These are phyloP conservation scores for Coregonus suidteri DNA, from an alignment of 2,797 vertebrate species.

Conservation along the genomic window DNA sequence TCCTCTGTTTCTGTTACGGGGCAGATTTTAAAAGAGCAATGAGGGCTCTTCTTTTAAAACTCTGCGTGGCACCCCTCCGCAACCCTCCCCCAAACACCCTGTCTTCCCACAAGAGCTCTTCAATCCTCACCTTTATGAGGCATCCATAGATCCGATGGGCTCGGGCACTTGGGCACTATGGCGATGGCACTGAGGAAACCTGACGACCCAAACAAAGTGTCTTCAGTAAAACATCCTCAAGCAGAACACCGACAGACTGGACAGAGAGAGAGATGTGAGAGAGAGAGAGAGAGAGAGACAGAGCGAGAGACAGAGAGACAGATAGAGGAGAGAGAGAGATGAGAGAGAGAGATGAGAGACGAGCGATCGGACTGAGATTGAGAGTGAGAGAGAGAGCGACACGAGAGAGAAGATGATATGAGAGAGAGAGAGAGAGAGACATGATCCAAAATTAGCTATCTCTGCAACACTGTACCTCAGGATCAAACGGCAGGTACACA, in stretches of 20 bases:
- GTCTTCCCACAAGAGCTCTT: conserved; percentile 66
- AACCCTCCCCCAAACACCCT: conserved; percentile 50
- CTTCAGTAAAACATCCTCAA: conserved; percentile 82
- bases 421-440: conserved; percentile 23
- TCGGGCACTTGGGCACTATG: conserved; percentile 45
- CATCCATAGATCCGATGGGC: conserved; percentile 63
- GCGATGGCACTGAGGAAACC: conserved; percentile 59
- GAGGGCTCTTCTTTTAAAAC: conserved; percentile 66
- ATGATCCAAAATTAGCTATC: conserved; percentile 64
- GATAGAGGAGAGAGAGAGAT: conserved; percentile 30
- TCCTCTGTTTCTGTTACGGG: conserved; percentile 69
- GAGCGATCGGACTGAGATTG: too few species aligned
- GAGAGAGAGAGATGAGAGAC: background rate
- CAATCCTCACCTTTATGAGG: conserved; percentile 73
- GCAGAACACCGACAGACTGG: conserved; percentile 60
- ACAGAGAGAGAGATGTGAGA: conserved; percentile 23
- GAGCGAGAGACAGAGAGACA: background rate
- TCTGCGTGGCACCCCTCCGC: conserved; percentile 45
- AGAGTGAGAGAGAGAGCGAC: background rate
- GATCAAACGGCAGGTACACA: conserved; percentile 64
- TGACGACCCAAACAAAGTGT: conserved; percentile 72
- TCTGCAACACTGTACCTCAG: conserved; percentile 52
- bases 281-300: conserved; percentile 25
- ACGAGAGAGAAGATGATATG: too few species aligned
- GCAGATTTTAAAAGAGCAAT: conserved; percentile 75